These are phyloP conservation scores for Parascotia fuliginaria DNA, from an alignment of 2,888 invertebrate species.

Conservation along the genomic window DNA sequence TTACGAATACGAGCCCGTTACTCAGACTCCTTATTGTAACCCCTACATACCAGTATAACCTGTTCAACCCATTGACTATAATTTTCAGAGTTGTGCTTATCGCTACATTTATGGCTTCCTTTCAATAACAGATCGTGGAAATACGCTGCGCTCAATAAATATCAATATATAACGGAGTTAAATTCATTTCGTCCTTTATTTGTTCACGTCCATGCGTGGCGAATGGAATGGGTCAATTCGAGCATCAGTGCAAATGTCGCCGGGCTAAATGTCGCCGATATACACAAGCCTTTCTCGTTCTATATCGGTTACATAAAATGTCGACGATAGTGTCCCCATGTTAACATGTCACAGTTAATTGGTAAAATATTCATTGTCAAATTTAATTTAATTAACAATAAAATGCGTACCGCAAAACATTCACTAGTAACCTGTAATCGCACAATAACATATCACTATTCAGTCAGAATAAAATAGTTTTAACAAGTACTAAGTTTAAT, in stretches of 20 bases:
- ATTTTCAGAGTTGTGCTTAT: conserved; percentile 18
- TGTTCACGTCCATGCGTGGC: conserved; percentile 41
- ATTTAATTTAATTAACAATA: conserved; percentile 38
- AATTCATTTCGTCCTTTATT: conserved; percentile 42
- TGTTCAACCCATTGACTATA: conserved; percentile 17
- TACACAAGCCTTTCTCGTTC: conserved; percentile 47
- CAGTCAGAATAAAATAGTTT: conserved; percentile 16
- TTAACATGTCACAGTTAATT: conserved; percentile 33
- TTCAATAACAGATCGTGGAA: conserved; percentile 33
- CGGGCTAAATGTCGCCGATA: conserved; percentile 59
- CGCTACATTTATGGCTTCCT: conserved; percentile 33
- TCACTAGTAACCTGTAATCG: conserved; percentile 26
- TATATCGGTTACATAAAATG: conserved; percentile 53
- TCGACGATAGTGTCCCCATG: conserved; percentile 35
- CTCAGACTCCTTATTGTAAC: background rate
- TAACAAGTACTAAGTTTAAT: conserved; percentile 9
- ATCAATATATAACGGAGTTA: conserved; percentile 37
- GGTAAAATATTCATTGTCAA: conserved; percentile 36
- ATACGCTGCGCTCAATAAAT: conserved; percentile 36
- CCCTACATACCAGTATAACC: background rate
- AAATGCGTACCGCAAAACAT: conserved; percentile 16
- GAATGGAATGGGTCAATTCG: conserved; percentile 65
- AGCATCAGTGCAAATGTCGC: conserved; percentile 68
- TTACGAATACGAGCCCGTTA: too few species aligned
- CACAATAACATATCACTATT: conserved; percentile 26